These are phyloP conservation scores for Eciton burchellii DNA, from an alignment of 1,140 invertebrate species.

Conservation along the genomic window DNA sequence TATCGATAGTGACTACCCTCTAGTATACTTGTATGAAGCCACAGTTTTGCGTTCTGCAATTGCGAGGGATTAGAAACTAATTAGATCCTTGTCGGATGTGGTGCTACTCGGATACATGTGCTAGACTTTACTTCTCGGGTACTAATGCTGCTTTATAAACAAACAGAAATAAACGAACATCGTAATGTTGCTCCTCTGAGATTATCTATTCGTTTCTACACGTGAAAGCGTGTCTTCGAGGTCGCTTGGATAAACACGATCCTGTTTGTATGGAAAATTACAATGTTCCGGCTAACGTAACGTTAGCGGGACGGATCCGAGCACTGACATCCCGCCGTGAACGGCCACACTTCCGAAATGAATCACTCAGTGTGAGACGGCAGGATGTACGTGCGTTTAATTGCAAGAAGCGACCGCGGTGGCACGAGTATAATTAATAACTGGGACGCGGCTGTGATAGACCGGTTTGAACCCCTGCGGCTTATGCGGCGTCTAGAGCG, in stretches of 20 bases:
- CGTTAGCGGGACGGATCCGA: conserved; percentile 16
- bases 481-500: not conserved
- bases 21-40: too few relatives aligned
- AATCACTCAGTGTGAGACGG: conserved; percentile 59
- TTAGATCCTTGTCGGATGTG: too few relatives aligned
- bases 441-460: conserved; percentile 52
- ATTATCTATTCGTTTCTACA: not conserved
- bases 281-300: conserved; percentile 29
- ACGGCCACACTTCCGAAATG: conserved; percentile 49
- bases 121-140: too few relatives aligned
- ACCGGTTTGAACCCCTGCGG: conserved; percentile 39
- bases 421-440: conserved; percentile 64
- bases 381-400: conserved; percentile 51
- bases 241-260: not conserved
- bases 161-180: not conserved
- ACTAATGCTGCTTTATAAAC: not conserved
- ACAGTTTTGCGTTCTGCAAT: too few relatives aligned
- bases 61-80: too few relatives aligned
- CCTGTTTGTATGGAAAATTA: conserved; percentile 20
- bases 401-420: conserved; percentile 43
- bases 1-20: too few relatives aligned
- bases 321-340: conserved; percentile 41
- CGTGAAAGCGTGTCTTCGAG: not conserved
- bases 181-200: not conserved
- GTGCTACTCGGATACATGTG: too few relatives aligned